Evolutionary conservation across 2,113 vertebrate species (phyloP).

Genomic region (Onychorhynchus coronatus): DNA sequence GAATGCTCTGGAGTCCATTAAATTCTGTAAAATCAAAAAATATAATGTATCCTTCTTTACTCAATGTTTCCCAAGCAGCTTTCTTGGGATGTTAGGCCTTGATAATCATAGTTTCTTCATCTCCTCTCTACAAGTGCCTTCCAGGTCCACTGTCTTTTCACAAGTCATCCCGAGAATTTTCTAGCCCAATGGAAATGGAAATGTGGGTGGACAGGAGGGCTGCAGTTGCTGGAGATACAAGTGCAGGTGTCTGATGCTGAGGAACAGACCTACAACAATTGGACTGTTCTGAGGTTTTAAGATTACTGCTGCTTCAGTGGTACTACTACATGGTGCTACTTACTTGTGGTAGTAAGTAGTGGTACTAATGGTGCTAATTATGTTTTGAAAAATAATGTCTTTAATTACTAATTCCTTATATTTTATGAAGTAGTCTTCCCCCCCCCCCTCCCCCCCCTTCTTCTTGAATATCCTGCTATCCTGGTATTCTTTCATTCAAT

Average conservation of each 20-base stretch:
- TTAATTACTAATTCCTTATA: background rate
- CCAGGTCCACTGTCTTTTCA: background rate
- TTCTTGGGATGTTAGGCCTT: background rate
- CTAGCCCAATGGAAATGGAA: background rate
- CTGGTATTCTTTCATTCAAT: background rate
- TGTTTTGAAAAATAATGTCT: background rate
- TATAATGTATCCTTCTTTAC: background rate
- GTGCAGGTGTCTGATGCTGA: background rate
- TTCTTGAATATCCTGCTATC: background rate
- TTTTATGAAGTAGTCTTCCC: background rate
- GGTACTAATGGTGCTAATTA: background rate
- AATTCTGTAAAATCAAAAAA: background rate
- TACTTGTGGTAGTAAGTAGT: no score
- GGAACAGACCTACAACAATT: background rate
- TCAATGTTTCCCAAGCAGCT: fast-evolving
- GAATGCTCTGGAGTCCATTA: background rate
- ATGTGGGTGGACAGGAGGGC: fast-evolving
- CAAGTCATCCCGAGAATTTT: background rate
- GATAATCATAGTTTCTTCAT: background rate
- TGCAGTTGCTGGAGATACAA: fast-evolving
- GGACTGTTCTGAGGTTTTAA: background rate
- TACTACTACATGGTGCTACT: background rate
- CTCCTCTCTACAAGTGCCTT: background rate
- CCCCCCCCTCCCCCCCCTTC: no score
- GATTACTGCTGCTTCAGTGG: fast-evolving